Conservation (phyloP, 2,113 vertebrate species). For the Hyaena hyaena region DNA sequence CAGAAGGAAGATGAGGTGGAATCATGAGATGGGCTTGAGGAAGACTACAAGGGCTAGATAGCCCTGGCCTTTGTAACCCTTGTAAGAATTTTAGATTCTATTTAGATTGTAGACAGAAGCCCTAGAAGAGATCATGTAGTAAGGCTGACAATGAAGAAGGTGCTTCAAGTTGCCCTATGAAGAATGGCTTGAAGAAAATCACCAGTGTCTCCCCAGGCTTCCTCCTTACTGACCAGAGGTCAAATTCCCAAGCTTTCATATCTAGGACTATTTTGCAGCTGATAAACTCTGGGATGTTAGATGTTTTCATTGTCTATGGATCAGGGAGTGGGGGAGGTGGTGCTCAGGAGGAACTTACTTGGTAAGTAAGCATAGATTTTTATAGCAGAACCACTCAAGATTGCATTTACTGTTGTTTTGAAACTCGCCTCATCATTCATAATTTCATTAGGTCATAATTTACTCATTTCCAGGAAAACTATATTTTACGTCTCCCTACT, state of each 20-base stretch:
- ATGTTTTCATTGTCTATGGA: neutral
- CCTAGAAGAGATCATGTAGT: neutral
- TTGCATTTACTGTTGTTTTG: neutral
- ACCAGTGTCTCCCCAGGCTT: neutral
- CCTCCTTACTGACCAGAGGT: neutral
- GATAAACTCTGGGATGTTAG: neutral
- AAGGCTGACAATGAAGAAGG: neutral
- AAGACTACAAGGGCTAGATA: neutral
- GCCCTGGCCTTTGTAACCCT: neutral
- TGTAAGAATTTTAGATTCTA: neutral
- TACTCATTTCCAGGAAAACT: constrained; percentile 36
- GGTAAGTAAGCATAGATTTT: neutral
- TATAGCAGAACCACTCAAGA: neutral
- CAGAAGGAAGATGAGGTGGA: neutral
- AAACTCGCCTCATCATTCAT: neutral
- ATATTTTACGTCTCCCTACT: neutral
- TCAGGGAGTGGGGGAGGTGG: rapidly evolving
- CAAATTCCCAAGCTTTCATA: neutral
- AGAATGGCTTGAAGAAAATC: neutral
- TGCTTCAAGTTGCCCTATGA: neutral
- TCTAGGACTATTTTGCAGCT: neutral
- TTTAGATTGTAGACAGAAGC: neutral
- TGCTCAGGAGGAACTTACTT: neutral
- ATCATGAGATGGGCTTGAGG: neutral
- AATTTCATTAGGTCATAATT: constrained; percentile 35